Conservation (phyloP, 2,113 vertebrate species). For the Tenrec ecaudatus region DNA sequence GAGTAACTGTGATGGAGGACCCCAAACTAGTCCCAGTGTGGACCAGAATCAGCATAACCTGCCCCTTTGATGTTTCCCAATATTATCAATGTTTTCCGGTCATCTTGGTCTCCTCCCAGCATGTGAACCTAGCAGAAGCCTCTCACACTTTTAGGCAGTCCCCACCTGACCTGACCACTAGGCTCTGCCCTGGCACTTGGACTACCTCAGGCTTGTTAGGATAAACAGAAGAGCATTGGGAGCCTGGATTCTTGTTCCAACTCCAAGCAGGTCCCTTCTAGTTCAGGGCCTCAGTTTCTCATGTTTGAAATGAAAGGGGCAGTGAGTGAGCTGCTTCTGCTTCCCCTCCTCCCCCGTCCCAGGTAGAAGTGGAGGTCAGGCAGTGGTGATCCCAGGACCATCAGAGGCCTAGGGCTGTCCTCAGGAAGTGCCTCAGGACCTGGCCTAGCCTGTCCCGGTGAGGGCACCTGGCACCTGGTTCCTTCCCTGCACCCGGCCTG, state of each 20-base stretch:
- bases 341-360: background rate
- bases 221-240: background rate
- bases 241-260: background rate
- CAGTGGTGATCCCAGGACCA: background rate
- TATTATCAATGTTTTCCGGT: background rate
- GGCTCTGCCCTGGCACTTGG: background rate
- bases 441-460: slow-evolving; percentile 75
- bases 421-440: slow-evolving; percentile 62
- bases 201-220: background rate
- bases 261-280: slow-evolving; percentile 17
- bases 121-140: background rate
- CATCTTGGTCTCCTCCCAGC: slow-evolving; percentile 1
- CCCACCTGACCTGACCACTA: background rate
- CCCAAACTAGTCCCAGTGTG: slow-evolving; percentile 35
- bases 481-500: slow-evolving; percentile 59
- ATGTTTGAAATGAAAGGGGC: slow-evolving; percentile 38
- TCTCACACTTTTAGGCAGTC: background rate
- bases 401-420: slow-evolving; percentile 56
- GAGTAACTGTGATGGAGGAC: slow-evolving; percentile 59
- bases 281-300: slow-evolving; percentile 53
- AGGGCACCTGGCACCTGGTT: slow-evolving; percentile 80
- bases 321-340: background rate
- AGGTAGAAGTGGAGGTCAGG: background rate
- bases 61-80: slow-evolving; percentile 24
- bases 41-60: slow-evolving; percentile 42